Evolutionary conservation across 2,797 vertebrate genomes (phyloP), one percentile per base, ranked within the genome.

Genomic region (Pristis pectinata): DNA sequence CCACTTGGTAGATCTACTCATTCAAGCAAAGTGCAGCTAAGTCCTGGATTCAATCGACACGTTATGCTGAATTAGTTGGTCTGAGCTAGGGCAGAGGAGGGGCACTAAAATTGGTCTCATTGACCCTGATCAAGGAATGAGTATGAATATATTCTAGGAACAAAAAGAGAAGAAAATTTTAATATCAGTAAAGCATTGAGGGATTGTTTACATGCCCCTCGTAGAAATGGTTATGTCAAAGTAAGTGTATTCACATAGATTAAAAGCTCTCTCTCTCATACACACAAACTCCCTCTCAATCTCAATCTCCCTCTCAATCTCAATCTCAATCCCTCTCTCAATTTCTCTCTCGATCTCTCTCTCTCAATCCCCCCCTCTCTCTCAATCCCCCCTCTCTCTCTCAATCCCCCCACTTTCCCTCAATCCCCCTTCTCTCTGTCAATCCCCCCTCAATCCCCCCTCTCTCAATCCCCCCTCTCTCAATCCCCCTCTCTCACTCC

Each of bases 301-400:
- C 92, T 94, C 37, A 79, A 59, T 94, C 82, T 95, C 93, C 67
- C 89, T 95, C 95, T 93, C 9, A n/a, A n/a, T n/a, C n/a, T n/a
- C n/a, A n/a, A n/a, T 64, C 85, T 79, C 53, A 34, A 93, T n/a
- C 64, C 19, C 64, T 67, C 64, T 67, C 64, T 67, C 61, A 49
- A 49, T 22, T 22, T 67, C 64, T 11, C 13, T 67, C 13, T 19
- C 13, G 67, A 19, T 22, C 19, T 67, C 64, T 67, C 64, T 11
- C 13, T 67, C 13, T 19, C 13, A 67, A 19, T 22, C 19, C 22
- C 64, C 22, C 64, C 22, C 7, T 64, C 17, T 64, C 61, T 64
- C 17, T 64, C 17, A 64, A 15, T 67, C 19, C 22, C 19, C 22
- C 64, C 13, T 67, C 77, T 64, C 59, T 74, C 74, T 34, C 83